phyloP scores from a whole-genome alignment of 2,888 invertebrate species.

The Caenorhabditis parvicauda region DNA sequence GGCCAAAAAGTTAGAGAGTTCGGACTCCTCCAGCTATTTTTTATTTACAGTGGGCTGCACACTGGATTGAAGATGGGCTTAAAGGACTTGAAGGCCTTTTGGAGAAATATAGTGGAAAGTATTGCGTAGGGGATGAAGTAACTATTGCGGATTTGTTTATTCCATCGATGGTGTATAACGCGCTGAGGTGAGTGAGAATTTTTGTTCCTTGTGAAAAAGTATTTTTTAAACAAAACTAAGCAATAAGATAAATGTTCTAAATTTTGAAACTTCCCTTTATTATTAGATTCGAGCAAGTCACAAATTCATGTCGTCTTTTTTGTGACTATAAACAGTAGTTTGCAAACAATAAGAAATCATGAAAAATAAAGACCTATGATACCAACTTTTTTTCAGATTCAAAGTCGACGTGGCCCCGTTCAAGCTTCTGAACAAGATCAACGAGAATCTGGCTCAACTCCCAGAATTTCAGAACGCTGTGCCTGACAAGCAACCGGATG shows the following conservation, averaged over 20 bases:
- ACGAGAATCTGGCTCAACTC: conserved; percentile 80
- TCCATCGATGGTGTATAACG: conserved; percentile 92
- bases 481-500: conserved; percentile 88
- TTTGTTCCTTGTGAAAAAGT: no score
- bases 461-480: conserved; percentile 88
- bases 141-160: conserved; percentile 91
- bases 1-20: conserved; percentile 27
- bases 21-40: background rate
- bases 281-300: no score
- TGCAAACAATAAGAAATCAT: background rate
- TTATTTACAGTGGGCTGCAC: conserved; percentile 29
- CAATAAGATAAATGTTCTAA: no score
- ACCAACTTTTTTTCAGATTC: conserved; percentile 70
- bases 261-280: no score
- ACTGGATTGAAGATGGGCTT: conserved; percentile 69
- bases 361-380: conserved; percentile 2
- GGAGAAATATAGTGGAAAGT: conserved; percentile 74
- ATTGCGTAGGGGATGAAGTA: conserved; percentile 83
- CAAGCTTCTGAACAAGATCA: conserved; percentile 83
- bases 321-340: background rate
- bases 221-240: no score
- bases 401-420: conserved; percentile 85
- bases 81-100: conserved; percentile 76
- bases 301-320: no score
- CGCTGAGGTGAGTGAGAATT: no score